phyloP scores from a whole-genome alignment of 2,888 invertebrate species.

The Pardosa pseudoannulata region DNA sequence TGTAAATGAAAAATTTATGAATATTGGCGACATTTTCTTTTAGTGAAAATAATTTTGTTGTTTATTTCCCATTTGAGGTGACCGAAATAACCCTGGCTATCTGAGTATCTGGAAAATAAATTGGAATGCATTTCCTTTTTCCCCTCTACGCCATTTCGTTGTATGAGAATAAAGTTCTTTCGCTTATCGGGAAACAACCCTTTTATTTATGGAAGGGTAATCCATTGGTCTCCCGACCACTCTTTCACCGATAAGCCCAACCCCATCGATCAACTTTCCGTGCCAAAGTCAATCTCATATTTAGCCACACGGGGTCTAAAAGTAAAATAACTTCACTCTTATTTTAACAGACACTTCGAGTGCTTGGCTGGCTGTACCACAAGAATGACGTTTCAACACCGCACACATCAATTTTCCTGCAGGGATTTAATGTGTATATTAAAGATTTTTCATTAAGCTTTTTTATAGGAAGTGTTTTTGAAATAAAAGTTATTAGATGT shows the following conservation, averaged over 20 bases:
- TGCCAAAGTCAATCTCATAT: not conserved
- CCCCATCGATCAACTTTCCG: not conserved
- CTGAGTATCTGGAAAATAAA: not conserved
- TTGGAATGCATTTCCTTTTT: slow-evolving; percentile 1
- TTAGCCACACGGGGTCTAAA: not conserved
- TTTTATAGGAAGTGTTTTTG: too few relatives aligned
- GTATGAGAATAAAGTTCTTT: not conserved
- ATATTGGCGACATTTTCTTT: too few relatives aligned
- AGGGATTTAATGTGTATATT: too few relatives aligned
- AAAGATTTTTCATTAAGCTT: too few relatives aligned
- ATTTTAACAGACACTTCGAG: not conserved
- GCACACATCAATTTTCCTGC: too few relatives aligned
- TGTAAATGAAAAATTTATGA: too few relatives aligned
- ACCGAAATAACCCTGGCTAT: too few relatives aligned
- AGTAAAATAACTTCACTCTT: not conserved
- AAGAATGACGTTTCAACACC: too few relatives aligned
- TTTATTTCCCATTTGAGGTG: too few relatives aligned
- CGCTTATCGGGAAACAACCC: not conserved
- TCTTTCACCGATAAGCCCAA: not conserved
- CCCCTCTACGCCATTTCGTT: not conserved
- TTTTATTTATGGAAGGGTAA: not conserved
- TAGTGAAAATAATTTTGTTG: too few relatives aligned
- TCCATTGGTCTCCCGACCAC: not conserved
- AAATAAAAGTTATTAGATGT: too few relatives aligned
- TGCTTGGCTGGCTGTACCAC: too few relatives aligned